These are phyloP conservation scores for Hypotaenidia philippensis DNA, from an alignment of 2,797 vertebrate genomes.

Conservation along the genomic window DNA sequence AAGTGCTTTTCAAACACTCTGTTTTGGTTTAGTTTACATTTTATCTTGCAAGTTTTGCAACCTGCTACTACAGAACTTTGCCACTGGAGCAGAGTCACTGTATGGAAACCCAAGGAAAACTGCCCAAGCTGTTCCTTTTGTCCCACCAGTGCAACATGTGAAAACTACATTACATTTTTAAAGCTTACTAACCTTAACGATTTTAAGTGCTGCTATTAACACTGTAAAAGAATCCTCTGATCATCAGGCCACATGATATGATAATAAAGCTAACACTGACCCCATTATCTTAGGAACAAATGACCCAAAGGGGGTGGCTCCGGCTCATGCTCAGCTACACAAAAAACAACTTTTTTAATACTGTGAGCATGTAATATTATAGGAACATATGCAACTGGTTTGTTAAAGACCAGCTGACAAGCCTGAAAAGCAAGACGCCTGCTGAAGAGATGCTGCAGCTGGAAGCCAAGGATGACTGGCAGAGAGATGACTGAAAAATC, in stretches of 20 bases:
- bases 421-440: constrained; percentile 15
- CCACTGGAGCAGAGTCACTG: fast-evolving
- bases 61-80: background rate
- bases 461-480: background rate
- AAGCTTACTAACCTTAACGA: background rate
- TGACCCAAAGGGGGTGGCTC: background rate
- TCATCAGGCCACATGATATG: background rate
- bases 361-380: constrained; percentile 2
- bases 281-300: constrained; percentile 46
- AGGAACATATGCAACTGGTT: constrained; percentile 6
- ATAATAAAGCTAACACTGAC: background rate
- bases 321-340: constrained; percentile 43
- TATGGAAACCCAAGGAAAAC: background rate
- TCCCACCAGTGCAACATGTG: fast-evolving
- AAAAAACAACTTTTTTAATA: constrained; percentile 31
- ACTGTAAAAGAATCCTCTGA: background rate
- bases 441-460: constrained; percentile 1
- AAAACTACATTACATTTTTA: background rate
- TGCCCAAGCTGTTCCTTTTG: background rate
- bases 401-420: constrained; percentile 5
- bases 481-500: constrained; percentile 18
- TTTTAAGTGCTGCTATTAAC: background rate
- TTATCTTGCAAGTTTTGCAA: background rate
- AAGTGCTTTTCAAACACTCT: constrained; percentile 25
- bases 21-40: background rate